Conservation (phyloP, 2,888 invertebrate species). For the Uloborus plumipes region DNA sequence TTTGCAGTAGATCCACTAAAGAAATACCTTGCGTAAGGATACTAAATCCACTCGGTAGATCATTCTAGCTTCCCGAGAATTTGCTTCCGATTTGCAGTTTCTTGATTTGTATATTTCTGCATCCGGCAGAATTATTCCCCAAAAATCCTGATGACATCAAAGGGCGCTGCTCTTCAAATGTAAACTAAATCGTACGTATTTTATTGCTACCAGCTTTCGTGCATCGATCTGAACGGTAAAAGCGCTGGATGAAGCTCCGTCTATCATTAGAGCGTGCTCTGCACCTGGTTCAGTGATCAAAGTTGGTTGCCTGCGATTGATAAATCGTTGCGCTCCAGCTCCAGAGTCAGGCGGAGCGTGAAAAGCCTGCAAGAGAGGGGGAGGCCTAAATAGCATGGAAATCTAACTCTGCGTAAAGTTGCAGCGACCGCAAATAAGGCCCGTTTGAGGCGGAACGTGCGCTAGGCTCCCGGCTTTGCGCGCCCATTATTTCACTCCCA, state of each 20-base stretch:
- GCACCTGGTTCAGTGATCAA: slow-evolving; percentile 21
- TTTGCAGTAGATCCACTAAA: no score
- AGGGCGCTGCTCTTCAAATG: neutral
- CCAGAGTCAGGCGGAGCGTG: slow-evolving; percentile 11
- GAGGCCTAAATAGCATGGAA: slow-evolving; percentile 23
- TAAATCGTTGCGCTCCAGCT: slow-evolving; percentile 12
- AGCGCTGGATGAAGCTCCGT: neutral
- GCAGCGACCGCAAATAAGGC: slow-evolving; percentile 16
- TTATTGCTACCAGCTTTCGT: neutral
- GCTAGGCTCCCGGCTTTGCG: no score
- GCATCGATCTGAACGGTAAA: neutral
- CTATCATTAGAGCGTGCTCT: slow-evolving; percentile 13
- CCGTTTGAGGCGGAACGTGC: slow-evolving; percentile 13
- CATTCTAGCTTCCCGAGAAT: no score
- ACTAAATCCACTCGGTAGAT: no score
- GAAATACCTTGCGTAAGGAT: no score
- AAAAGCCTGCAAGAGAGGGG: slow-evolving; percentile 10
- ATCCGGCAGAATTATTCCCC: no score
- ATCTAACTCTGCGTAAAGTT: slow-evolving; percentile 22
- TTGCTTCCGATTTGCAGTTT: no score
- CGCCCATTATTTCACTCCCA: no score
- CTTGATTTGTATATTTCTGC: no score
- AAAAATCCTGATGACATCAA: no score
- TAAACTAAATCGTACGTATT: slow-evolving; percentile 10
- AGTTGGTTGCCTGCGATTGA: slow-evolving; percentile 8